Evolutionary conservation across 2,888 invertebrate species (phyloP).

Genomic region (Zele albiditarsus): DNA sequence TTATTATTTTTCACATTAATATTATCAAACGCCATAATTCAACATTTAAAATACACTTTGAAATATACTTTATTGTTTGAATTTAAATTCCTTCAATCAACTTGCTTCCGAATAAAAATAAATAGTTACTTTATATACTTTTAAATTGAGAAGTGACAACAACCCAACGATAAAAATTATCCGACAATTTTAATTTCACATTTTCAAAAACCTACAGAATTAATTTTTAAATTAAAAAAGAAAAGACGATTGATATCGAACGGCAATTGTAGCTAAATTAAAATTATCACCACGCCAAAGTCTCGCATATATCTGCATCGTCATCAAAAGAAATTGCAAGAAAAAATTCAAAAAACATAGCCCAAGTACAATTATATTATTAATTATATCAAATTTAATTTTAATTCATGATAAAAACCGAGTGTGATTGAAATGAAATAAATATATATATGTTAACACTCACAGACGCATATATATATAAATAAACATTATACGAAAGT

Average conservation of each 20-base stretch:
- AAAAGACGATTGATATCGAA: conserved; percentile 37
- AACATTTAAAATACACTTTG: too few relatives aligned
- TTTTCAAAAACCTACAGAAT: too few relatives aligned
- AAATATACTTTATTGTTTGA: not conserved
- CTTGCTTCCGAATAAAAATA: too few relatives aligned
- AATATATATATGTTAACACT: conserved; percentile 29
- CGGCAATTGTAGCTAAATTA: conserved; percentile 18
- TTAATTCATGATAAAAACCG: conserved; percentile 16
- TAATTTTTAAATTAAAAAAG: too few relatives aligned
- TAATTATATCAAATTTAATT: conserved; percentile 8
- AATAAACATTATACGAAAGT: not conserved
- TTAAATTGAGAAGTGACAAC: too few relatives aligned
- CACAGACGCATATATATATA: not conserved
- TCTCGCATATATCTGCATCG: not conserved
- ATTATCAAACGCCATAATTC: too few relatives aligned
- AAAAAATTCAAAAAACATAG: not conserved
- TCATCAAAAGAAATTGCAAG: conserved; percentile 15
- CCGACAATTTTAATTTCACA: too few relatives aligned
- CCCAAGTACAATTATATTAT: not conserved
- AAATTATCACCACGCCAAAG: conserved; percentile 41
- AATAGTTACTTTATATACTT: too few relatives aligned
- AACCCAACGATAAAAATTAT: too few relatives aligned
- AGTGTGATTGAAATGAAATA: conserved; percentile 30
- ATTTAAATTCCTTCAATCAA: not conserved
- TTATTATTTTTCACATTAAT: too few relatives aligned